Base-by-base conservation (phyloP, 1,140 invertebrate genomes). In the Chlorops oryzae region DNA sequence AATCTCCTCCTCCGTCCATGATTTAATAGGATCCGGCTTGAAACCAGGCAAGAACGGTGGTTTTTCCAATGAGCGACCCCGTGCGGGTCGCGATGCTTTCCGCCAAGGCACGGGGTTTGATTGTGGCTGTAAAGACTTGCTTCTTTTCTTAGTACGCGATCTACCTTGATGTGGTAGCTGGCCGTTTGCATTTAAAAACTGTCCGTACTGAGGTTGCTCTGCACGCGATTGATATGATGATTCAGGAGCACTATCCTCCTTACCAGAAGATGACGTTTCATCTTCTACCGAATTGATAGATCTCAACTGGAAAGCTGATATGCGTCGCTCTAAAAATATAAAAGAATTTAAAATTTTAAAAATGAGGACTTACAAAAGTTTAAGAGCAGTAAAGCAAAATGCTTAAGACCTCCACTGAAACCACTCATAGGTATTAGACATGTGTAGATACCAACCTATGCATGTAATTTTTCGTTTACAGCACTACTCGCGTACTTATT, bases 1-100 rank as follows among this genome's bases (percentile, higher is more conserved):
- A 34, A 81, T 75, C 49, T 64, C 70, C 66, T 82, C 79, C 59
- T 81, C 74, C 25, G 72, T 80, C 77, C 79, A 80, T 17, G 72
- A 70, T 43, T 74, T 75, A 10, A 71, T 52, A 10, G 66, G 70
- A 15, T 65, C 70, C 0, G 65, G 67, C 49, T 69, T 69, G 37
- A 62, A 70, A 17, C 63, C 65, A 0, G 65, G 61, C 20, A 60
- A 48, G 51, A 64, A 66, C 9, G 58, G 60, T 22, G 58, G 57
- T 48, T 71, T 71, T 27, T 70, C 69, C 37, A 72, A 27, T 0
- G 69, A 72, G 12, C 69, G 64, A 43, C 69, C 69, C 27, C 69
- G 68, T 51, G 53, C 53, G 10, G 65, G 64, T 37, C 69, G 59
- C 12, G 61, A 64, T 0, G 64, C 55, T 39, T 70, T 70, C 20